Percentiles rank a stretch among this genome's conserved stretches.
phyloP scores from a whole-genome alignment of 1,140 invertebrate species.

The Phymorhynchus buccinoides region DNA sequence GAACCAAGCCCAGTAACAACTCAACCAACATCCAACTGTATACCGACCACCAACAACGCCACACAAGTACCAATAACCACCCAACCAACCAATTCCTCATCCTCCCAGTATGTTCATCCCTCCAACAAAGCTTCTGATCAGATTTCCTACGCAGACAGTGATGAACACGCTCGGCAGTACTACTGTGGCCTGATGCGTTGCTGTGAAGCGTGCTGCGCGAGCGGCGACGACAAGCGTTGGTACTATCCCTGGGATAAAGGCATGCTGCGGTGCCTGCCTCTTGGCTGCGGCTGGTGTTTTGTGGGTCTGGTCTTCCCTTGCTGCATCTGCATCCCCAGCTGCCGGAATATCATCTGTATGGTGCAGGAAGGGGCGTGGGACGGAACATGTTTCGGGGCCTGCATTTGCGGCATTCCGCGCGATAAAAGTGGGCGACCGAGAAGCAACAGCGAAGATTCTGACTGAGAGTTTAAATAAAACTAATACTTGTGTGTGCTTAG shows the following conservation, averaged over 20 bases:
- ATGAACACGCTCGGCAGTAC: conserved; percentile 9
- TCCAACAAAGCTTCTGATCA: neutral
- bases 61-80: neutral
- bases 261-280: conserved; percentile 6
- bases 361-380: conserved; percentile 38
- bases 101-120: neutral
- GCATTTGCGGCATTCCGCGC: conserved; percentile 28
- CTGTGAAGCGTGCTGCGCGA: conserved; percentile 30
- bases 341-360: conserved; percentile 40
- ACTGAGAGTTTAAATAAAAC: conserved; percentile 2
- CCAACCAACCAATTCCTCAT: neutral
- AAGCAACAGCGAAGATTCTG: conserved; percentile 26
- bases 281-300: conserved; percentile 41
- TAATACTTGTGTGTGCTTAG: too few species aligned
- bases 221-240: conserved; percentile 37
- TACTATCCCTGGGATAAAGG: conserved; percentile 49
- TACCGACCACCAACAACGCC: neutral
- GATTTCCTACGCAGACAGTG: conserved; percentile 23
- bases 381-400: conserved; percentile 42
- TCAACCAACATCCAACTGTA: neutral
- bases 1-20: neutral
- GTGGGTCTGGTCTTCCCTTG: conserved; percentile 41
- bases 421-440: neutral
- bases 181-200: neutral
- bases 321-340: conserved; percentile 35